phyloP scores from a whole-genome alignment of 2,888 invertebrate species.

The Heliconius sara region DNA sequence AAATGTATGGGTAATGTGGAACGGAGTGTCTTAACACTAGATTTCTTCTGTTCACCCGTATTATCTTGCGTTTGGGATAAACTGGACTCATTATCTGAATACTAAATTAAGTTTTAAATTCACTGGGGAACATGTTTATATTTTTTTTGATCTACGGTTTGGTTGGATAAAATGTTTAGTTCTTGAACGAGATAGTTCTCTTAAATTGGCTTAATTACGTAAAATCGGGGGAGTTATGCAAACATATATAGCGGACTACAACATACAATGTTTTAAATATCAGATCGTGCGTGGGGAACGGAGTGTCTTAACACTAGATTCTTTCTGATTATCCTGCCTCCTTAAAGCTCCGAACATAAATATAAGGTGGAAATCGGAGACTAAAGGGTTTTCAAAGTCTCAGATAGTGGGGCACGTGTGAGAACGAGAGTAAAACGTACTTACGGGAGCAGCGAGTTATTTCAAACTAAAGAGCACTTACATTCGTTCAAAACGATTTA shows the following conservation, averaged over 20 bases:
- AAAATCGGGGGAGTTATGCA: too few relatives aligned
- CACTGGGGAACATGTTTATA: too few relatives aligned
- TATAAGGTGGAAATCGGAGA: background rate
- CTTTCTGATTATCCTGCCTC: background rate
- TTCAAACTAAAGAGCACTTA: conserved; percentile 32
- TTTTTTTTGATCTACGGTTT: too few relatives aligned
- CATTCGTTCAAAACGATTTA: conserved; percentile 26
- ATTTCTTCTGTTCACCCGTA: too few relatives aligned
- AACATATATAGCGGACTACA: too few relatives aligned
- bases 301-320: background rate
- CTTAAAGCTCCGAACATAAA: background rate
- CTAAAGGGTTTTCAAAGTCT: background rate
- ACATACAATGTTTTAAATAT: too few relatives aligned
- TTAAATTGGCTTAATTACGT: too few relatives aligned
- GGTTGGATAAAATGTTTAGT: too few relatives aligned
- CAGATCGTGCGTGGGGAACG: background rate
- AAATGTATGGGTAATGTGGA: background rate
- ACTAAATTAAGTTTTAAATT: too few relatives aligned
- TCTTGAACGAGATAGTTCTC: too few relatives aligned
- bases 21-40: background rate
- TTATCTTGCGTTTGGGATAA: too few relatives aligned
- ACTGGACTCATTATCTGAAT: too few relatives aligned
- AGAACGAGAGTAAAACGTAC: conserved; percentile 19
- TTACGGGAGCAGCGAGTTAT: conserved; percentile 22
- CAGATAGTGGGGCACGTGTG: background rate